Base-by-base conservation (phyloP, 2,113 vertebrate species). In the Bolborhynchus lineola region DNA sequence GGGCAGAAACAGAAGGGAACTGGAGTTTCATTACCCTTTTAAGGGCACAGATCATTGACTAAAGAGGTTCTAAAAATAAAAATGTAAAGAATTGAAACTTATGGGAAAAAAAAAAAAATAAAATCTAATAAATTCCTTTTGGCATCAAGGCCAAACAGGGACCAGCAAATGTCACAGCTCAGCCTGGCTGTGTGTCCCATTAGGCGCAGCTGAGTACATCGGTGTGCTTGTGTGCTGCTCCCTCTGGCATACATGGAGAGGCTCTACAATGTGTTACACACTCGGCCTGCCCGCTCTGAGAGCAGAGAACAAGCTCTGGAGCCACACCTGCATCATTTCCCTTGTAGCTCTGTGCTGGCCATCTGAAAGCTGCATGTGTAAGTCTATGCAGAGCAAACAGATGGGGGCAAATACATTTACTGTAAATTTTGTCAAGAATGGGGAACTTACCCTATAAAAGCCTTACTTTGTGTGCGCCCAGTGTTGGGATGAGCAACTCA, bases 321-420 rank as follows among this genome's bases (percentile, higher is more conserved):
- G 35, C 33, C 42, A 60, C 33, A 72, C 19, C 16, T 79, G 47
- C 16, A 17, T 71, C 20, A 82, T 46, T 76, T 85, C n/a, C 67
- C 37, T 11, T 29, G 13, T 31, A n/a, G 50, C 26, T 76, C 63
- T 44, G 28, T 77, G 52, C 10, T 31, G 13, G 0, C 0, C 62
- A 49, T 33, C 52, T 70, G 46, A 55, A 91, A 88, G 59, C 10
- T 1, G 1, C 20, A 10, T 2, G 1, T 2, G 0, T 25, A 71
- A 64, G 24, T 62, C 76, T 70, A 29, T 41, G 50, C 31, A 50
- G 25, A 91, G 31, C 60, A 82, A 86, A 55, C 3, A 25, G 55
- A 52, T 25, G 11, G n/a, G 9, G 42, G 13, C 7, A 88, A 91
- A 55, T 23, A 4, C 13, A 37, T 90, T 74, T 65, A 74, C 13